Conservation (phyloP, 2,888 invertebrate genomes). For the Ceraclea dissimilis region DNA sequence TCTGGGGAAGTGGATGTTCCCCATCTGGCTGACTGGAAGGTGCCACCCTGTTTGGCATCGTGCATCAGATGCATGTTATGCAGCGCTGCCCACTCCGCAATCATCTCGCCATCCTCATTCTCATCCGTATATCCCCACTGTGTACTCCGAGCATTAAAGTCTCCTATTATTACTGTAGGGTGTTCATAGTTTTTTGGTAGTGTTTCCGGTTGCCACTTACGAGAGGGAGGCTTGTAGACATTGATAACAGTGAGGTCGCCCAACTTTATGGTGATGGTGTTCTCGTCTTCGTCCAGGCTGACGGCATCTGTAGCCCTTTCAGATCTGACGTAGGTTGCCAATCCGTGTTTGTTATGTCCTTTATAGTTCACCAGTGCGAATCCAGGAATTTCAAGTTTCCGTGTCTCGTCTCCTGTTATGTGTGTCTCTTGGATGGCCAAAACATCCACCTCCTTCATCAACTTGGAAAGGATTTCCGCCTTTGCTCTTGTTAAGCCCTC, state of each 20-base stretch:
- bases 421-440: too few relatives aligned
- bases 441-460: too few relatives aligned
- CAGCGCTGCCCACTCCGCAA: not conserved
- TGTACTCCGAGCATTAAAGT: not conserved
- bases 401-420: too few relatives aligned
- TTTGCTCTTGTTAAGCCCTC: too few relatives aligned
- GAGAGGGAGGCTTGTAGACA: not conserved
- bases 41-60: not conserved
- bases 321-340: not conserved
- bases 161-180: not conserved
- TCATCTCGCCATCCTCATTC: not conserved
- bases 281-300: not conserved
- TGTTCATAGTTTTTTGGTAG: not conserved
- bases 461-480: too few relatives aligned
- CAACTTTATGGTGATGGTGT: not conserved
- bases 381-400: not conserved
- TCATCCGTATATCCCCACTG: not conserved
- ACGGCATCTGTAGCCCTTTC: not conserved
- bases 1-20: not conserved
- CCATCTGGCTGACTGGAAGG: not conserved
- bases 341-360: not conserved
- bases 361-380: not conserved
- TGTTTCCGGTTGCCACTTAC: not conserved
- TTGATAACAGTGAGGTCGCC: not conserved
- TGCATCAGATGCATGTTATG: not conserved